These are phyloP conservation scores for Trichechus manatus DNA, from an alignment of 2,113 vertebrate species.

Conservation along the genomic window DNA sequence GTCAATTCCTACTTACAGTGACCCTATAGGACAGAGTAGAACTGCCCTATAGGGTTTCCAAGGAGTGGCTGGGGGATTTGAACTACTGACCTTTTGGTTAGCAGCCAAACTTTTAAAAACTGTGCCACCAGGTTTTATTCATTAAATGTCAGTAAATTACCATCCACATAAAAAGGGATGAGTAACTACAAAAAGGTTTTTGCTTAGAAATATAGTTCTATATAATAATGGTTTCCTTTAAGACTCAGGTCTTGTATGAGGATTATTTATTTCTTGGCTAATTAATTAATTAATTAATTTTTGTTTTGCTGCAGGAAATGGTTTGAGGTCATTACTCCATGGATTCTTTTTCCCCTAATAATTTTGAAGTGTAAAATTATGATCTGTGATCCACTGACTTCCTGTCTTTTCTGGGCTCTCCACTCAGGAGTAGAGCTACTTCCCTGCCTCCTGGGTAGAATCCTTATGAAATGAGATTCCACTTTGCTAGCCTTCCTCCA, in stretches of 20 bases:
- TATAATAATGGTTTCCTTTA: constrained; percentile 5
- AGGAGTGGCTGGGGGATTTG: no score
- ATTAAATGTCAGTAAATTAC: constrained; percentile 65
- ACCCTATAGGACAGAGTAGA: no score
- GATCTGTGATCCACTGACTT: not conserved
- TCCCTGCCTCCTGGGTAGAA: not conserved
- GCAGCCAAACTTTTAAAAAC: no score
- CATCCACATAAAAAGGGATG: constrained; percentile 22
- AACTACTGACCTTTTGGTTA: no score
- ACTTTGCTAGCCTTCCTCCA: not conserved
- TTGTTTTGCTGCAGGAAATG: not conserved
- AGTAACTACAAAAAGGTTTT: constrained; percentile 37
- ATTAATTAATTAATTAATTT: not conserved
- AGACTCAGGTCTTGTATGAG: not conserved
- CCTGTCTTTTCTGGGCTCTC: not conserved
- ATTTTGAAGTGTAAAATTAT: not conserved
- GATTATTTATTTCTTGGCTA: not conserved
- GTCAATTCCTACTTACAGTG: no score
- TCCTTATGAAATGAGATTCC: not conserved
- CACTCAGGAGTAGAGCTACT: not conserved
- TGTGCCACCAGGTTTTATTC: not conserved
- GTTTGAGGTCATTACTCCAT: not conserved
- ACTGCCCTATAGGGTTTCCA: no score
- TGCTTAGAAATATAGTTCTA: constrained; percentile 29
- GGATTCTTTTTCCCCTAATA: not conserved